A percentile compares a stretch with the other conserved stretches of the same genome.
Conservation (phyloP, 1,140 invertebrate species). For the Zaprionus lachaisei region DNA sequence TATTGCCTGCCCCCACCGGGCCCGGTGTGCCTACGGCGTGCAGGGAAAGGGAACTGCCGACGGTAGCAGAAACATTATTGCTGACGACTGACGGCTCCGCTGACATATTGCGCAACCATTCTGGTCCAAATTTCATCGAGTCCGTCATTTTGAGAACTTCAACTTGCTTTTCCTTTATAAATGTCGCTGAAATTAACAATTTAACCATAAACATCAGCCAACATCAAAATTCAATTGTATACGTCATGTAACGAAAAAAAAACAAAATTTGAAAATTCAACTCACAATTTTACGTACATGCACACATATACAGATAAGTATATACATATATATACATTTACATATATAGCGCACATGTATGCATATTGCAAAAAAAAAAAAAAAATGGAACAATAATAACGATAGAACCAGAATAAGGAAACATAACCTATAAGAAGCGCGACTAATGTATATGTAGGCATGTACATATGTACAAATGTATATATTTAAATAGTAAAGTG, state of each 20-base stretch:
- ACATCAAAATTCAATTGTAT: background rate
- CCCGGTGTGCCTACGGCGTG: slow-evolving; percentile 27
- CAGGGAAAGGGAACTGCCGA: slow-evolving; percentile 45
- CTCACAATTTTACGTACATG: background rate
- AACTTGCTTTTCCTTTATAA: slow-evolving; percentile 27
- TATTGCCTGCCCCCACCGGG: background rate
- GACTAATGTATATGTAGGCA: slow-evolving; percentile 23
- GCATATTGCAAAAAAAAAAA: slow-evolving; percentile 8
- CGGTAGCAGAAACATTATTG: slow-evolving; percentile 30
- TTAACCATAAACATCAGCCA: slow-evolving; percentile 5
- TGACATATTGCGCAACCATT: slow-evolving; percentile 89
- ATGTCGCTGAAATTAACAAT: slow-evolving; percentile 26
- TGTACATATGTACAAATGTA: slow-evolving; percentile 16
- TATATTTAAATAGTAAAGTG: background rate
- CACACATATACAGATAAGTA: background rate
- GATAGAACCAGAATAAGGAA: slow-evolving; percentile 10
- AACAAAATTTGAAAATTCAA: background rate
- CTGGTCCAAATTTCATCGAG: slow-evolving; percentile 91
- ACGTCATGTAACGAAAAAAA: slow-evolving; percentile 1
- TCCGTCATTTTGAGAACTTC: slow-evolving; percentile 86
- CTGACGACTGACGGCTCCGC: slow-evolving; percentile 75
- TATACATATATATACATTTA: background rate
- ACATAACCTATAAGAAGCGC: slow-evolving; percentile 42
- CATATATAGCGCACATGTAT: background rate
- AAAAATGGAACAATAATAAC: slow-evolving; percentile 21